phyloP scores from a whole-genome alignment of 2,113 vertebrate genomes.

The Tamias sibiricus region DNA sequence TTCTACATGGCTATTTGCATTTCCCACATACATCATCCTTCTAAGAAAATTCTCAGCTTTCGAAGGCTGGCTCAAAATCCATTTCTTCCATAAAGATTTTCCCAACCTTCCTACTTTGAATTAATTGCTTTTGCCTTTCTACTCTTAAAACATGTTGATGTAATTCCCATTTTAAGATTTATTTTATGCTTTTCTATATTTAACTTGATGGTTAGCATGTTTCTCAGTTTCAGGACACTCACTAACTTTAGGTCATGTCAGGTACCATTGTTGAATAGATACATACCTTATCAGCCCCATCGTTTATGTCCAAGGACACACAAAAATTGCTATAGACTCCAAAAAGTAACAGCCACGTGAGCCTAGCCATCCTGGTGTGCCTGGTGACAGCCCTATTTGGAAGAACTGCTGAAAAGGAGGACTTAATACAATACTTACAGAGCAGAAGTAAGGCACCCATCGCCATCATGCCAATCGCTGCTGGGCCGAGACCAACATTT shows the following conservation, averaged over 20 bases:
- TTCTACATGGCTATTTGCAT: neutral
- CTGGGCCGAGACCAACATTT: conserved; percentile 70
- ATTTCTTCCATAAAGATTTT: neutral
- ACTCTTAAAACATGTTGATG: neutral
- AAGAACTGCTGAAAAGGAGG: neutral
- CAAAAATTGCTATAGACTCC: neutral
- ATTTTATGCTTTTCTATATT: neutral
- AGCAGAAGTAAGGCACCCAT: conserved; percentile 70
- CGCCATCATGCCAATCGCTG: conserved; percentile 66
- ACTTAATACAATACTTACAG: conserved; percentile 57
- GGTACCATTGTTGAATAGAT: neutral
- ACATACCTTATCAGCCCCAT: neutral
- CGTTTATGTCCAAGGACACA: neutral
- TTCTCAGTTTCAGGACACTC: neutral
- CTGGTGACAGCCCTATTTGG: neutral
- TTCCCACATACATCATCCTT: neutral
- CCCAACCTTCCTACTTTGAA: neutral
- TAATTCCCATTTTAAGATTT: neutral
- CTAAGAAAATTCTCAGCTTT: neutral
- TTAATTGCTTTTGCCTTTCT: neutral
- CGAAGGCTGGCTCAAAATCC: neutral
- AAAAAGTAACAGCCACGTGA: neutral
- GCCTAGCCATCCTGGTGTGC: neutral
- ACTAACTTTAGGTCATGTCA: neutral
- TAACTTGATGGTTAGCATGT: neutral